phyloP scores from a whole-genome alignment of 2,113 vertebrate species.

The Loxodonta africana region DNA sequence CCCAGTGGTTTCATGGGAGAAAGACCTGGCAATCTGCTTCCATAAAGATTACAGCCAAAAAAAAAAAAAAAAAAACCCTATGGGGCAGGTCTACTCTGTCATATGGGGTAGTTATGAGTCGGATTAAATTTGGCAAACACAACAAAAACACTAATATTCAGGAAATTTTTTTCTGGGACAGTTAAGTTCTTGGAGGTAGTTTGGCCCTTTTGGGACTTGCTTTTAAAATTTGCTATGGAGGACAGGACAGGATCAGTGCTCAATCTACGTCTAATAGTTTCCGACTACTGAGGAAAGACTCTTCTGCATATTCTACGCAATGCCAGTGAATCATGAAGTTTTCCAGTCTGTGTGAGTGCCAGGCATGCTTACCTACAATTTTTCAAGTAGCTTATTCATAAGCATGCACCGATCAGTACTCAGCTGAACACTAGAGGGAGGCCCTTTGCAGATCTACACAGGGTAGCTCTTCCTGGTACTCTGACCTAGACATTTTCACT shows the following conservation, averaged over 20 bases:
- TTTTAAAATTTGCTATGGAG: not conserved
- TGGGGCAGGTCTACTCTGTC: too few relatives aligned
- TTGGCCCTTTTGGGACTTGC: too few relatives aligned
- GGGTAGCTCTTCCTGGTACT: not conserved
- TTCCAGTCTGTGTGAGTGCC: not conserved
- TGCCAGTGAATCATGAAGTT: not conserved
- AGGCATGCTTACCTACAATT: not conserved
- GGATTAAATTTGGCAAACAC: too few relatives aligned
- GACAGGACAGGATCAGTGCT: not conserved
- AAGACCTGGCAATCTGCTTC: too few relatives aligned
- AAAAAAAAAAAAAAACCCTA: too few relatives aligned
- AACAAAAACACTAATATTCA: not conserved
- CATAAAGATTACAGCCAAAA: too few relatives aligned
- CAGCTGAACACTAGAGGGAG: not conserved
- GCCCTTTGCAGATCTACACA: not conserved
- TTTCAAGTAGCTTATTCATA: not conserved
- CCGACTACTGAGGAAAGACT: not conserved
- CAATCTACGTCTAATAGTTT: not conserved
- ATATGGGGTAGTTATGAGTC: too few relatives aligned
- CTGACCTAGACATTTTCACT: not conserved
- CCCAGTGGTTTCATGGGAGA: too few relatives aligned
- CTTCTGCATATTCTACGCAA: not conserved
- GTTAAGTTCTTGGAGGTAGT: not conserved
- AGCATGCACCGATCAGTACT: not conserved
- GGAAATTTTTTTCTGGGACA: not conserved